Evolutionary conservation across 2,888 invertebrate species (phyloP), one percentile per base, ranked within the genome.

Genomic region (Germaria angustata): DNA sequence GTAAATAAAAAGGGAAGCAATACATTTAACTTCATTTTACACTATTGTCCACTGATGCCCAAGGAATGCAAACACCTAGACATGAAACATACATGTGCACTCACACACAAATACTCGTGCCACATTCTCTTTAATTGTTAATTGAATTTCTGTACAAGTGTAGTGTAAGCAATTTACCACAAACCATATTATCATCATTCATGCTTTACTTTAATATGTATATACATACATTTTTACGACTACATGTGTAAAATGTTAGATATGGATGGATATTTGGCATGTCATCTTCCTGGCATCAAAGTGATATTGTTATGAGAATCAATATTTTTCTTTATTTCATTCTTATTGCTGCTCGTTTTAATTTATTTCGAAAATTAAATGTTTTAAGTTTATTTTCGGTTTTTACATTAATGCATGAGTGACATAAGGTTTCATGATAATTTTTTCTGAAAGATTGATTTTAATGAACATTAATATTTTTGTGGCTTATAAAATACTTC

Each of bases 81-180:
- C 24, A 36, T 41, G 11, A 5, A 8, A 7, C 11, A 61, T 17
- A 71, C 65, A 68, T 6, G 51, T 3, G 28, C 22, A 13, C 28
- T n/a, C 1, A 6, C 17, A 20, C 2, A 15, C 6, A 65, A 22
- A 51, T 17, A 41, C 44, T n/a, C n/a, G n/a, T n/a, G n/a, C n/a
- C 36, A 65, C 20, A 68, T 59, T 81, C 59, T 78, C 63, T 84
- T 83, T 77, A 85, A 85, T 84, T 84, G 85, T 85, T 85, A 84
- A 85, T 84, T 85, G 84, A 84, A 85, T 85, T 84, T 82, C 65
- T 69, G 49, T 78, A 66, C 75, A 84, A 84, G 84, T 81, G 84
- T 69, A 81, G 84, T 76, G 81, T 80, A 84, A 84, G 84, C 80
- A 84, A 81, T 81, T 80, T 84, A 80, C 72, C 80, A 76, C 72